Evolutionary conservation across 2,797 vertebrate species (phyloP).

Genomic region (Scyliorhinus canicula): DNA sequence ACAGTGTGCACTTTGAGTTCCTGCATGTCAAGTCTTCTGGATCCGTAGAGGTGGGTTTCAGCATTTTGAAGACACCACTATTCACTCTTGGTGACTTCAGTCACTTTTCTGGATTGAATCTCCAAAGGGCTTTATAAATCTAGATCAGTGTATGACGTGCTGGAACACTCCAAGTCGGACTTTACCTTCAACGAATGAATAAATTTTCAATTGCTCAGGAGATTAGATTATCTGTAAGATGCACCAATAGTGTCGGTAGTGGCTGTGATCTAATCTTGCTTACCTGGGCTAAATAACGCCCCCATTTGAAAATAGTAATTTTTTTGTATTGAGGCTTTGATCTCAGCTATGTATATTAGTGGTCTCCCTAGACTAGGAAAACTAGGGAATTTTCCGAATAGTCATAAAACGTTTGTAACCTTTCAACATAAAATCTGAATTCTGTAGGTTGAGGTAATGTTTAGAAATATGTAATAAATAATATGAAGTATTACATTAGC

Average conservation of each 20-base stretch:
- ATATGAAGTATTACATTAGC: neutral
- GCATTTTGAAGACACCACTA: neutral
- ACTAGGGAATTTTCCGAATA: neutral
- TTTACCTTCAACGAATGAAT: neutral
- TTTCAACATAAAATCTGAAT: neutral
- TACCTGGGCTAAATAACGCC: neutral
- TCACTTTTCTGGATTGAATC: neutral
- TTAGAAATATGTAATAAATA: neutral
- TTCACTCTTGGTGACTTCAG: neutral
- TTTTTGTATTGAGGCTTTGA: neutral
- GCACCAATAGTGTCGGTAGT: neutral
- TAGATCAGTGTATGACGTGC: neutral
- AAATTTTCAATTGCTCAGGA: constrained; percentile 5
- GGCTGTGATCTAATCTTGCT: neutral
- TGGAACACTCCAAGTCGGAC: neutral
- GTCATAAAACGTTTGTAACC: neutral
- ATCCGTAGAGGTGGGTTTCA: neutral
- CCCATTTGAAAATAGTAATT: neutral
- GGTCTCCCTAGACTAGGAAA: neutral
- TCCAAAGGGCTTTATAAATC: neutral
- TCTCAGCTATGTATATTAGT: neutral
- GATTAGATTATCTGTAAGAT: constrained; percentile 29
- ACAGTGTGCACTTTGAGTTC: neutral
- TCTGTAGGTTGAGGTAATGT: neutral
- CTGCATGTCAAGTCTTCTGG: neutral